phyloP scores from a whole-genome alignment of 2,113 vertebrate species.

The Zeus faber region DNA sequence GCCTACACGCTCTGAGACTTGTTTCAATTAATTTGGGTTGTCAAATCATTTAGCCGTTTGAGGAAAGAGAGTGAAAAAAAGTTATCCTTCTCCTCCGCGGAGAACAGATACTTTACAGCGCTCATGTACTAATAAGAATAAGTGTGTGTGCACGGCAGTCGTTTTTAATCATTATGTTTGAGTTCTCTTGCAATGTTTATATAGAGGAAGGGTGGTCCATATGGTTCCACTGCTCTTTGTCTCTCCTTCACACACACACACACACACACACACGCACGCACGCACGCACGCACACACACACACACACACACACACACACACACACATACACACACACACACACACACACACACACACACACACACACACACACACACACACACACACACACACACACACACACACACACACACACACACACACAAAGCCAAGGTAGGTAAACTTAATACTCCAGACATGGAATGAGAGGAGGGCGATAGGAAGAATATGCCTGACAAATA shows the following conservation, averaged over 20 bases:
- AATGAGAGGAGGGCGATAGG: slow-evolving; percentile 5
- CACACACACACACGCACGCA: background rate
- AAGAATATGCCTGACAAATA: slow-evolving; percentile 37
- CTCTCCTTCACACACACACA: background rate
- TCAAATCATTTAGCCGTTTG: slow-evolving; percentile 26
- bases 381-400: slow-evolving; percentile 13
- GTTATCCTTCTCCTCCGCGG: background rate
- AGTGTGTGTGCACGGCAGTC: too few relatives aligned
- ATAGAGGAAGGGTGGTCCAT: background rate
- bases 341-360: slow-evolving; percentile 8
- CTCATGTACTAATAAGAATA: too few relatives aligned
- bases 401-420: background rate
- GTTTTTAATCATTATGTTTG: too few relatives aligned
- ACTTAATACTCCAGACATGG: slow-evolving; percentile 11
- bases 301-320: background rate
- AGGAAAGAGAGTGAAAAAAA: slow-evolving; percentile 7
- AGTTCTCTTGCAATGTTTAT: background rate
- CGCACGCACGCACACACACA: background rate
- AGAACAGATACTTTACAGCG: background rate
- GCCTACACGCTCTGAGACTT: slow-evolving; percentile 53
- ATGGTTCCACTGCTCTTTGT: background rate
- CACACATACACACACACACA: slow-evolving; percentile 13
- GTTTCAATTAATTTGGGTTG: slow-evolving; percentile 35
- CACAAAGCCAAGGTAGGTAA: slow-evolving; percentile 12
- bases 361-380: slow-evolving; percentile 9